Evolutionary conservation across 2,113 vertebrate genomes (phyloP).

Genomic region (Peromyscus leucopus): DNA sequence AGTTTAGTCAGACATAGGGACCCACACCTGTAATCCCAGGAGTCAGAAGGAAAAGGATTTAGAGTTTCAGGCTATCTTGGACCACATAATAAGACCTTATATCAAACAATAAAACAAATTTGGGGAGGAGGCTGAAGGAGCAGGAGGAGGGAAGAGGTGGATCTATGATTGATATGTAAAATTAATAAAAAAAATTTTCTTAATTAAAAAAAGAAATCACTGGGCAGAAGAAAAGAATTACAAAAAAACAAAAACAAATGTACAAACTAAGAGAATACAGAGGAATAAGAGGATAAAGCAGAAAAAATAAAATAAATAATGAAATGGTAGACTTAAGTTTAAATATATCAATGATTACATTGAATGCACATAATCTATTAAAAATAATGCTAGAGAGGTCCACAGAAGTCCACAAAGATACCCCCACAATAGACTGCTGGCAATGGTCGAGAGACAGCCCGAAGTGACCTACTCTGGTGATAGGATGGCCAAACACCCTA

Average conservation of each 20-base stretch:
- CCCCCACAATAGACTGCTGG: too few species aligned
- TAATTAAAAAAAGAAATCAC: too few species aligned
- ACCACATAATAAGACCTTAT: neutral
- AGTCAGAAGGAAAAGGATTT: neutral
- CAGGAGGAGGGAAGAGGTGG: too few species aligned
- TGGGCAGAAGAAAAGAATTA: too few species aligned
- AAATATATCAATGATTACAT: neutral
- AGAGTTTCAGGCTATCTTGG: neutral
- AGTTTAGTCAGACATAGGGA: neutral
- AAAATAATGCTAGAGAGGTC: neutral
- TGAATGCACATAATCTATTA: neutral
- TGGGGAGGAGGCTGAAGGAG: too few species aligned
- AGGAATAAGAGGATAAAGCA: neutral
- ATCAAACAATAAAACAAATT: neutral
- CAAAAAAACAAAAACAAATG: neutral
- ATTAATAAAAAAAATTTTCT: too few species aligned
- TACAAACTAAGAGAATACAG: neutral
- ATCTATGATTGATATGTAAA: too few species aligned
- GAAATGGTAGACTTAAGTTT: neutral
- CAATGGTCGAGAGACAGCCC: too few species aligned
- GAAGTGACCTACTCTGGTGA: too few species aligned
- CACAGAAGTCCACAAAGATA: too few species aligned
- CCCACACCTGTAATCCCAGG: neutral
- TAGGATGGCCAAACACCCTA: too few species aligned
- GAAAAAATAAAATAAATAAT: neutral